phyloP scores from a whole-genome alignment of 37 sponge, comb jelly and placozoan genomes.

The Beroe ovata region DNA sequence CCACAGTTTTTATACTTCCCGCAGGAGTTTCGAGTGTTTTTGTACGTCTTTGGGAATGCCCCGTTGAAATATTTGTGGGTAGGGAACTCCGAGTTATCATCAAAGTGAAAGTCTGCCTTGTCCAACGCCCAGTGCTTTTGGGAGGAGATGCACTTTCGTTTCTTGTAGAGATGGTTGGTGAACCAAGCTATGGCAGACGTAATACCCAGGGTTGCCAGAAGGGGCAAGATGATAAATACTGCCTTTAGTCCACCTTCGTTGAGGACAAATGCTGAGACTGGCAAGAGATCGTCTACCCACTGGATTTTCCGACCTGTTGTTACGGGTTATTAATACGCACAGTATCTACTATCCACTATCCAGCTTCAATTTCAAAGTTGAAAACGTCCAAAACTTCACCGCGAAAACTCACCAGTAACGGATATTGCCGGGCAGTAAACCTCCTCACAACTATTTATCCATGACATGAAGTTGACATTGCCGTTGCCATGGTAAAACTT shows the following conservation, averaged over 20 bases:
- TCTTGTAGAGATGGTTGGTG: conserved; percentile 11
- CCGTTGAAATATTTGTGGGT: not conserved
- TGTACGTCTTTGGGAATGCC: not conserved
- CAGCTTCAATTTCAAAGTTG: no score
- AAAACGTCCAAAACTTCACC: no score
- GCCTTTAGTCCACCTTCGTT: not conserved
- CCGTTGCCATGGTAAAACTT: conserved; percentile 10
- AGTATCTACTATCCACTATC: no score
- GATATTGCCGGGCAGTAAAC: not conserved
- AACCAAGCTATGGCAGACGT: not conserved
- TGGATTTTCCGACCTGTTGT: not conserved
- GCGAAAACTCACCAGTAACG: not conserved
- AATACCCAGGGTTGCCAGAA: not conserved
- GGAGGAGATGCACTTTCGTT: conserved; percentile 21
- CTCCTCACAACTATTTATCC: not conserved
- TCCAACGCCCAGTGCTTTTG: conserved; percentile 1
- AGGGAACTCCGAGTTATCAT: not conserved
- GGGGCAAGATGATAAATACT: not conserved
- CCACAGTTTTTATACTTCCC: conserved; percentile 33
- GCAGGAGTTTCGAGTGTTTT: not conserved
- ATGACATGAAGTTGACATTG: not conserved
- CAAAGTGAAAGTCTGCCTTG: not conserved
- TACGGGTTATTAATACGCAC: no score
- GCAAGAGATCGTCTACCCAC: not conserved
- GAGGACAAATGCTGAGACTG: not conserved